A percentile compares a stretch with the other conserved stretches of the same genome.
Conservation (phyloP, 2,113 vertebrate species). For the Aldabrachelys gigantea region DNA sequence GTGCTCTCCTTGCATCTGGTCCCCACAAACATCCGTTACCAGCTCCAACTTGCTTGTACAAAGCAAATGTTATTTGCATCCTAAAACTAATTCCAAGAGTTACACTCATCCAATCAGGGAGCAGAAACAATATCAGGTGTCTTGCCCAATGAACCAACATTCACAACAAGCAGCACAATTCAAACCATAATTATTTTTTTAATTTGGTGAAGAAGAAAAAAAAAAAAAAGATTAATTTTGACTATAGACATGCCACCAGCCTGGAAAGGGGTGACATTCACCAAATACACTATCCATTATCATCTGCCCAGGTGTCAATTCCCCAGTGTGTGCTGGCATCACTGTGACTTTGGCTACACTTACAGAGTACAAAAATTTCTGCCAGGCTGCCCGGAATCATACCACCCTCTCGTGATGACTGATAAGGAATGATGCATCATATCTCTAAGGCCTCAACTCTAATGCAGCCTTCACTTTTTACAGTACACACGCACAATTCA, state of each 20-base stretch:
- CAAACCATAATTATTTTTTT: neutral
- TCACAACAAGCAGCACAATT: neutral
- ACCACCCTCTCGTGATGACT: no score
- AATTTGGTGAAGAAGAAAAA: neutral
- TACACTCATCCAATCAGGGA: accelerated
- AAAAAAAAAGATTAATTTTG: neutral
- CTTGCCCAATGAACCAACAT: no score
- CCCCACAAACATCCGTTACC: accelerated
- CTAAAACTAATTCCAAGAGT: accelerated
- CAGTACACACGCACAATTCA: no score
- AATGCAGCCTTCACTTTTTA: no score
- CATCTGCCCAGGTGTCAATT: no score
- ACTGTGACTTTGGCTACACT: no score
- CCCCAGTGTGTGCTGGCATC: no score
- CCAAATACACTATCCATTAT: neutral
- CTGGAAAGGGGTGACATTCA: neutral
- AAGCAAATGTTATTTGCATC: accelerated
- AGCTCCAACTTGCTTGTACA: neutral
- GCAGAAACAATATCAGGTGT: accelerated
- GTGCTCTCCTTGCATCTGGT: neutral
- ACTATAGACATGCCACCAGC: neutral
- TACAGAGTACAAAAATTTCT: no score
- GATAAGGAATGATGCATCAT: no score
- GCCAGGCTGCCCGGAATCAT: no score
- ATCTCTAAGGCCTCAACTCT: no score